Percentiles rank a stretch among this genome's conserved stretches.
phyloP scores from a whole-genome alignment of 23 tunicate species.

The Oikopleura dioica region DNA sequence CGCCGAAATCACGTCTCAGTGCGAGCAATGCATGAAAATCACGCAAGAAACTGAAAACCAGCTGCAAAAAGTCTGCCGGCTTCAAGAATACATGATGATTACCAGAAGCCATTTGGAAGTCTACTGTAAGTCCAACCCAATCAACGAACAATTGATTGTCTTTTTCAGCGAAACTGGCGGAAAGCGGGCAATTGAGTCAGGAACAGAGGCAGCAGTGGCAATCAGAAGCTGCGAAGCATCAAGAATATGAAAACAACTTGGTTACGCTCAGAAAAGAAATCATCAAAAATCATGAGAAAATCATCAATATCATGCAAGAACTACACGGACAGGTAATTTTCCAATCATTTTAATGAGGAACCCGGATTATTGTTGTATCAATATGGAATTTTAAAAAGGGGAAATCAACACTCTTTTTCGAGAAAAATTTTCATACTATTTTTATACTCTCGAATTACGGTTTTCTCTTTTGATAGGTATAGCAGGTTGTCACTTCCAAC shows the following conservation, averaged over 20 bases:
- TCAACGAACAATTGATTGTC: not conserved
- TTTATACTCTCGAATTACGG: no score
- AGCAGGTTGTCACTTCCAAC: no score
- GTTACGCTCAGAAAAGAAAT: not conserved
- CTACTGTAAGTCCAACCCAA: not conserved
- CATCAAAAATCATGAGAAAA: not conserved
- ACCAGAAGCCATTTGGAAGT: not conserved
- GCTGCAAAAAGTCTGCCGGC: not conserved
- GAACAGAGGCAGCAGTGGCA: not conserved
- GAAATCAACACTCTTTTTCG: no score
- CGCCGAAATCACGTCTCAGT: not conserved
- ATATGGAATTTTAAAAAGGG: no score
- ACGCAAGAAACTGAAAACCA: not conserved
- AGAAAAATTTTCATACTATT: no score
- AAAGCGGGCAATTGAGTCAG: not conserved
- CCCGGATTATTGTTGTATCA: no score
- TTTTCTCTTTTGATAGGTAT: no score
- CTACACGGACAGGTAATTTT: not conserved
- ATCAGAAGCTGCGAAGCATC: not conserved
- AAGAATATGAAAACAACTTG: not conserved
- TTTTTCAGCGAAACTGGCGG: not conserved
- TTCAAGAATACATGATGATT: not conserved
- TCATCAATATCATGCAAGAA: not conserved
- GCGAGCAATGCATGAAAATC: not conserved
- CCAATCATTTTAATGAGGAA: not conserved